Base-by-base conservation (phyloP, 2,113 vertebrate species). In the Python bivittatus region DNA sequence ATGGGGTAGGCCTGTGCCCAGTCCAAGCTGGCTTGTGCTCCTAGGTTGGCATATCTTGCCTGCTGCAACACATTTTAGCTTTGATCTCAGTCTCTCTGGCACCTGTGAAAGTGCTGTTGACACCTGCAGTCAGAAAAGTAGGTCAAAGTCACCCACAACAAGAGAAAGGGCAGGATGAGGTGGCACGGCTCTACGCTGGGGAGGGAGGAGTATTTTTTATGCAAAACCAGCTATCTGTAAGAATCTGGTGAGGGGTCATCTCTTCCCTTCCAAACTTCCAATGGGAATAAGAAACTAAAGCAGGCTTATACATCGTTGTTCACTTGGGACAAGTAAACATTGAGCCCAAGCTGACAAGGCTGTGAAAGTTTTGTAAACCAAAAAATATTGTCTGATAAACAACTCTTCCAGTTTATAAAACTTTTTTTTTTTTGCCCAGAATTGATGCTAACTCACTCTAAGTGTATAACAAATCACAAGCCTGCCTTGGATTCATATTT, bases 131-230 rank as follows among this genome's bases (percentile, higher is more conserved):
- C 54, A 91, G 53, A 15, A 52, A 93, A 92, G 56, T 93, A 90
- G 93, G 93, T 93, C 93, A 93, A 88, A 87, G 91, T 88, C 91
- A 88, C 84, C 33, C 15, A 33, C n/a, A 53, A 68, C 12, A 53
- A 44, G 88, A 86, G 54, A 85, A 86, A 85, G 87, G 58, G 60
- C 57, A 91, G 44, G 44, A 56, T 33, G 44, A 33, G 84, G 44
- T n/a, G 64, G 68, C 17, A 0, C 44, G 44, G 84, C 44, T 38
- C 12, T 29, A 20, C 33, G n/a, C 13, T 58, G n/a, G 52, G 85
- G 25, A 11, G 29, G 1, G 72, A 27, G 25, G 27, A 52, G 0
- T 48, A 42, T 17, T 60, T 48, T 58, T 53, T n/a, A 54, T 5
- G 64, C 53, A 88, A 44, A 57, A 48, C 8, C 15, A 68, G 3